These are phyloP conservation scores for Cyanistes caeruleus DNA, from an alignment of 2,113 vertebrate genomes.

Conservation along the genomic window DNA sequence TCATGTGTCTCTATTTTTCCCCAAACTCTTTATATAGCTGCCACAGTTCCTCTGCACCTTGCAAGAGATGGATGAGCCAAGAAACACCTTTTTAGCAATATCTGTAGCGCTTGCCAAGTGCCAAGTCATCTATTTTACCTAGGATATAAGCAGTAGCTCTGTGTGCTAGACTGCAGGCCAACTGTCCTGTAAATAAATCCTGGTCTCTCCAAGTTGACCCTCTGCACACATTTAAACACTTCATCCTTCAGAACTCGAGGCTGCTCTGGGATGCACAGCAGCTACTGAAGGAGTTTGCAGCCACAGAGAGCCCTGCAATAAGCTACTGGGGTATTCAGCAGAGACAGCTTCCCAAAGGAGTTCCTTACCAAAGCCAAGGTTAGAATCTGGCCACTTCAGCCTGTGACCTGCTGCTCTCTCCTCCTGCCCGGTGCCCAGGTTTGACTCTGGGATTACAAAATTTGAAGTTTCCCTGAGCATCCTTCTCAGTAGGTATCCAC, in stretches of 20 bases:
- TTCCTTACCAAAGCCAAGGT: not conserved
- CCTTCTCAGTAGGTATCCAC: not conserved
- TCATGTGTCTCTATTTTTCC: conserved; percentile 63
- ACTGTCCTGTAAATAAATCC: conserved; percentile 44
- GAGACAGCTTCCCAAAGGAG: not conserved
- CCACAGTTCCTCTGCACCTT: conserved; percentile 46
- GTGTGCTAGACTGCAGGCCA: conserved; percentile 5
- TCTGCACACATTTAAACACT: not conserved
- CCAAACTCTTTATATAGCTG: conserved; percentile 60
- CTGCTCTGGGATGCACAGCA: not conserved
- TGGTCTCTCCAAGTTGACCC: conserved; percentile 13
- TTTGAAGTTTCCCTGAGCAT: not conserved
- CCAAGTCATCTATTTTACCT: conserved; percentile 49
- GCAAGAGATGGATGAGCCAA: conserved; percentile 55
- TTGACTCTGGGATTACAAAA: not conserved
- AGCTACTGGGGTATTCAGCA: not conserved
- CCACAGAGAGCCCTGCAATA: not conserved
- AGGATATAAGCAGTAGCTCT: conserved; percentile 16
- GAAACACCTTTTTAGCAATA: conserved; percentile 56
- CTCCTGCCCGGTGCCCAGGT: not conserved
- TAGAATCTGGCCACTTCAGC: not conserved
- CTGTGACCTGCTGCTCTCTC: not conserved
- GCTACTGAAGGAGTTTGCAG: not conserved
- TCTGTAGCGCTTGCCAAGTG: conserved; percentile 32
- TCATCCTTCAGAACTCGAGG: not conserved